Base-by-base conservation (phyloP, 2,113 vertebrate genomes). In the Pelecanoides urinatrix region DNA sequence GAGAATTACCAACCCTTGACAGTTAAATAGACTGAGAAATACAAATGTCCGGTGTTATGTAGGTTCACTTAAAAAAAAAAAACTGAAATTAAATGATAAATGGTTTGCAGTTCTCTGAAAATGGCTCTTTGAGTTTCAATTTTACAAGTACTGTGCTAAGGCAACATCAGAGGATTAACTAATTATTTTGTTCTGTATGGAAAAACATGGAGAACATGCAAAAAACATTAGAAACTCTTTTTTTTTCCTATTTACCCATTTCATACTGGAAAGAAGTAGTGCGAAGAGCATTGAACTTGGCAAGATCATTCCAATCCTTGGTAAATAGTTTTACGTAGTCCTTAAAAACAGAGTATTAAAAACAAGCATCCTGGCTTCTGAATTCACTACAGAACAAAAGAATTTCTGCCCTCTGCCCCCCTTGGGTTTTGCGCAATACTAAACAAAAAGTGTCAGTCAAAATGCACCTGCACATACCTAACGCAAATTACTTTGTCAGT, bases 81-180 rank as follows among this genome's bases (percentile, higher is more conserved):
- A 26, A 10, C 17, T 19, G 80, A 88, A 97, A 94, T 86, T 27
- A 66, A 93, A 83, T 90, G 71, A 89, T 74, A 72, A 77, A 86
- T 95, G 40, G 47, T 91, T 94, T 88, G 71, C 58, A 94, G 83
- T 95, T 91, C 88, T 93, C 88, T 95, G 77, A 73, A 96, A 88
- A 86, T 50, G 42, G 42, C 38, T 89, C 29, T 61, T 75, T 25
- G 14, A 67, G 67, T 96, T 97, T 96, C 80, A 88, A 13, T 90
- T 88, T 92, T 96, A 84, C 87, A 96, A 86, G 82, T 94, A 68
- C 87, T 73, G n/a, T 73, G 75, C 58, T 84, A 95, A 86, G 76
- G 63, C 87, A 96, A 79, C 76, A 47, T 71, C 75, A 88, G 77
- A 94, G 63, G 85, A 94, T 95, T 85, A 96, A 79, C 82, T 89